These are phyloP conservation scores for Acromyrmex heyeri DNA, from an alignment of 1,140 invertebrate genomes.

Conservation along the genomic window DNA sequence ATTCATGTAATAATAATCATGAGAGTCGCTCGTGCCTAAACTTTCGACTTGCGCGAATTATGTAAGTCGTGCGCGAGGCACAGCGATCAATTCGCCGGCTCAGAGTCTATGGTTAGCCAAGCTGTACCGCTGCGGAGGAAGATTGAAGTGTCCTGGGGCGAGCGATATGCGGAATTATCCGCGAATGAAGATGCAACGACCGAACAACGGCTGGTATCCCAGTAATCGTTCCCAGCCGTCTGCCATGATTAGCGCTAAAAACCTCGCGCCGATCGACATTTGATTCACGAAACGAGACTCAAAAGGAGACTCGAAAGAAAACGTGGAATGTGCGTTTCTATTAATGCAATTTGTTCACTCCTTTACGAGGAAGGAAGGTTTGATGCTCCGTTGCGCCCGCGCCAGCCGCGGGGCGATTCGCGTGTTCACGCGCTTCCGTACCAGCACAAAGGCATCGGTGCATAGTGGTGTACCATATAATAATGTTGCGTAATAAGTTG, in stretches of 20 bases:
- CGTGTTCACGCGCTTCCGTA: constrained; percentile 61
- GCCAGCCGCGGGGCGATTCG: constrained; percentile 9
- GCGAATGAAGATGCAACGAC: constrained; percentile 64
- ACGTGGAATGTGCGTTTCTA: constrained; percentile 22
- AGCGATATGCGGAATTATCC: constrained; percentile 43
- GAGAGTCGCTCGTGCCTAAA: constrained; percentile 58
- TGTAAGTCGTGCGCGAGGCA: constrained; percentile 57
- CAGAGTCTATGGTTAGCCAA: constrained; percentile 58
- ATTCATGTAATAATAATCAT: constrained; percentile 49
- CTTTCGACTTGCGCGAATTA: constrained; percentile 41
- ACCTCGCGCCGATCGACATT: constrained; percentile 20
- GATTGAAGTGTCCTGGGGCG: constrained; percentile 63
- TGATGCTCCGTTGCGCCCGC: constrained; percentile 49
- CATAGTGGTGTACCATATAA: constrained; percentile 50
- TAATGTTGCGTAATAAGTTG: constrained; percentile 62
- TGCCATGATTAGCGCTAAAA: constrained; percentile 63
- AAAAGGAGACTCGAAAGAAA: not conserved
- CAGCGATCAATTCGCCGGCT: constrained; percentile 49
- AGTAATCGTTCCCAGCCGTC: constrained; percentile 21
- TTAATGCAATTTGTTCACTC: constrained; percentile 63
- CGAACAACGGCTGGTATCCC: constrained; percentile 48
- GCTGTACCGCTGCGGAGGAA: constrained; percentile 28
- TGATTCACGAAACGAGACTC: not conserved
- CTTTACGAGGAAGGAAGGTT: constrained; percentile 54
- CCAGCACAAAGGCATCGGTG: constrained; percentile 4